Conservation (phyloP, 2,113 vertebrate genomes). For the Oxygymnocypris stewartii region DNA sequence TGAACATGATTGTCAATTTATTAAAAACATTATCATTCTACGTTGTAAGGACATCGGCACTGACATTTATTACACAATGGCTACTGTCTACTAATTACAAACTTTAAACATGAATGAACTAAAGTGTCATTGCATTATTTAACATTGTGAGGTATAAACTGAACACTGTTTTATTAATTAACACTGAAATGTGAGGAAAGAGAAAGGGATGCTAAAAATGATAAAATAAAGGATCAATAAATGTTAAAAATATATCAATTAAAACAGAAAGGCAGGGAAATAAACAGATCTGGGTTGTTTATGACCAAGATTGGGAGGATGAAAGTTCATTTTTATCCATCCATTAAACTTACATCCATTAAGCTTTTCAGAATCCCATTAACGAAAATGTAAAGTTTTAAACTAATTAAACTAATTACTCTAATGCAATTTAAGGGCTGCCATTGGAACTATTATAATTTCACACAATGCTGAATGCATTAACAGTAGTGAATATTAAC, state of each 20-base stretch:
- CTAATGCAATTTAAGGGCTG: not conserved
- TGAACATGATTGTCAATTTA: not conserved
- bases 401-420: not conserved
- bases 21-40: constrained; percentile 17
- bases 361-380: not conserved
- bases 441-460: not conserved
- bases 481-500: constrained; percentile 4
- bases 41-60: not conserved
- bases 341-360: not conserved
- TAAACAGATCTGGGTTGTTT: not conserved
- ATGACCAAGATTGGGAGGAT: not conserved
- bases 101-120: constrained; percentile 25
- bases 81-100: constrained; percentile 9
- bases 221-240: not conserved
- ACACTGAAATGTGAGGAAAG: not conserved
- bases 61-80: constrained; percentile 28
- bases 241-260: constrained; percentile 13
- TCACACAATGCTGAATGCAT: constrained; percentile 15
- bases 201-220: not conserved
- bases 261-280: not conserved
- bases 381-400: not conserved
- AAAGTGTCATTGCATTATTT: not conserved
- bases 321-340: not conserved
- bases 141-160: not conserved
- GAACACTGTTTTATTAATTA: not conserved